Evolutionary conservation across 2,797 vertebrate species (phyloP), one percentile per base, ranked within the genome.

Genomic region (Halcyon smyrnensis): DNA sequence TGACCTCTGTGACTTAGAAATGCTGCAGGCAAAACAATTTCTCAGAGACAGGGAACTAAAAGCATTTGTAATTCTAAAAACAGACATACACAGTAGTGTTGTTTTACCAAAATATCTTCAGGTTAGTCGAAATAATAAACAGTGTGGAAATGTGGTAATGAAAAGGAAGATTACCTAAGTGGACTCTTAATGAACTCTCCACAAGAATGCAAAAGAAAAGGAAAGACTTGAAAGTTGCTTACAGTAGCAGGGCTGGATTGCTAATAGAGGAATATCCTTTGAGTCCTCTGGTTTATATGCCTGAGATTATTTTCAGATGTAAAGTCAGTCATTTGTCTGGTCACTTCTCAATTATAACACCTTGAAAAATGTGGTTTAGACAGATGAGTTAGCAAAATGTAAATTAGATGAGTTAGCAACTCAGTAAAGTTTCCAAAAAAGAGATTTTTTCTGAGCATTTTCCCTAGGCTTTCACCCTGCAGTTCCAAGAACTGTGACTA

Each of bases 401-500:
- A 50, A 54, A 50, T 75, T 68, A 53, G 63, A 54, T 25, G 16
- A 86, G 24, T 75, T 81, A 84, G 12, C 3, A 69, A 59, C 4
- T 3, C 5, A 63, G 39, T 45, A 51, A 81, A 48, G 4, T 69
- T 91, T 80, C 14, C 1, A 57, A 50, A 51, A 62, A 51, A 34
- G 28, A 1, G 24, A 11, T 7, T 30, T 36, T 70, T 77, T 83
- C 60, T 80, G 41, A 79, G 62, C 64, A 75, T 51, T 69, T 19
- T 43, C 63, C 19, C 28, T 48, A 59, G 54, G 32, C n/a, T 57
- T 81, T 73, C 45, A 67, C 8, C 21, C 63, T 92, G 43, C 37
- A 69, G 39, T 79, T 84, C 41, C 30, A 54, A 76, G 79, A 89
- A 78, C 74, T 92, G 65, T 91, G 77, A 62, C 70, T 87, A 89